Percentiles rank a stretch among this genome's conserved stretches.
These are phyloP conservation scores for Danio aesculapii DNA, from an alignment of 2,797 vertebrate genomes.

Conservation along the genomic window DNA sequence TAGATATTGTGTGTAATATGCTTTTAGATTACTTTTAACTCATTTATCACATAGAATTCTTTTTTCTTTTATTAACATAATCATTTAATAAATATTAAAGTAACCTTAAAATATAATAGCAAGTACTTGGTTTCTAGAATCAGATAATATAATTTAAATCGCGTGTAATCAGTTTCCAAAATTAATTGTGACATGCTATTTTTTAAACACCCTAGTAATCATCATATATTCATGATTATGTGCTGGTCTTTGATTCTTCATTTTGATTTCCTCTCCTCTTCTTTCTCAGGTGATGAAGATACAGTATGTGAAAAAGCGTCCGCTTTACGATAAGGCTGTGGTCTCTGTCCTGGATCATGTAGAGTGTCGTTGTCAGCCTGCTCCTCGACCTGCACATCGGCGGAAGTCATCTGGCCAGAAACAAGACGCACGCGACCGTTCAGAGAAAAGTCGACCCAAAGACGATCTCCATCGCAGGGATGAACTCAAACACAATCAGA, in stretches of 20 bases:
- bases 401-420: conserved; percentile 70
- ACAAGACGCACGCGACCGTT: conserved; percentile 63
- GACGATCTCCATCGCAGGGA: conserved; percentile 80
- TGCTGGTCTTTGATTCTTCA: no score
- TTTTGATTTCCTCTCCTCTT: not conserved
- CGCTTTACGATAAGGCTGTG: conserved; percentile 84
- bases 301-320: conserved; percentile 84
- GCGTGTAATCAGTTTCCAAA: no score
- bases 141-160: no score
- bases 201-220: not conserved
- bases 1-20: no score
- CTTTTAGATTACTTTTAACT: no score
- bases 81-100: no score
- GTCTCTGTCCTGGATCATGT: conserved; percentile 93
- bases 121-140: no score
- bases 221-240: not conserved
- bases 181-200: not conserved
- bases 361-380: conserved; percentile 89
- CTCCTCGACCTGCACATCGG: conserved; percentile 57
- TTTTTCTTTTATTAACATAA: no score
- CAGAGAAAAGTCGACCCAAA: conserved; percentile 73
- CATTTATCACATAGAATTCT: no score
- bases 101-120: no score
- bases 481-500: conserved; percentile 81
- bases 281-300: conserved; percentile 91